Conservation (phyloP, 2,113 vertebrate genomes). For the Theristicus caerulescens region DNA sequence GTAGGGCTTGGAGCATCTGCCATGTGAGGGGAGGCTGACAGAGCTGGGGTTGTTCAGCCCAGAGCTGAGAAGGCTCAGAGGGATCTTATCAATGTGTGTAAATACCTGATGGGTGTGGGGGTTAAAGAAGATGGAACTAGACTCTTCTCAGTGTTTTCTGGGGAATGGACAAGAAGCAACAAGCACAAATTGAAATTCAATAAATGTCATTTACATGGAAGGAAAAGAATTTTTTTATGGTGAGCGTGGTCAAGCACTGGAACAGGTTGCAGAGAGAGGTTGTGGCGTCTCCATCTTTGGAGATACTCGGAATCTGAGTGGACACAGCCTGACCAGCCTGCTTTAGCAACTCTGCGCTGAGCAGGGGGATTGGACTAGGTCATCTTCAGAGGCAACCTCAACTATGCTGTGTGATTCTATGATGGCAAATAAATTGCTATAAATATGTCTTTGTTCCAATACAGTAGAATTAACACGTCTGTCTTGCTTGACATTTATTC, state of each 20-base stretch:
- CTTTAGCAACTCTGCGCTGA: not conserved
- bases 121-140: not conserved
- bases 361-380: not conserved
- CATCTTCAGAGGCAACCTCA: not conserved
- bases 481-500: not conserved
- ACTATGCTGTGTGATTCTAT: not conserved
- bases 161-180: not conserved
- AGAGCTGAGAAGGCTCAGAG: not conserved
- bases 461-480: not conserved
- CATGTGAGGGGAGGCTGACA: not conserved
- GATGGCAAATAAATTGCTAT: not conserved
- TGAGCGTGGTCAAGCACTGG: not conserved
- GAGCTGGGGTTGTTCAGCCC: not conserved
- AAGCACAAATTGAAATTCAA: not conserved
- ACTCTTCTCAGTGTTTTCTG: not conserved
- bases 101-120: not conserved
- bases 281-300: not conserved
- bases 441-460: not conserved
- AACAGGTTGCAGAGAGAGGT: not conserved
- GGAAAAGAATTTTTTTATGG: rapidly evolving
- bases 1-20: not conserved
- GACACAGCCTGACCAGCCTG: not conserved
- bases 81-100: not conserved
- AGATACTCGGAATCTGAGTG: not conserved
- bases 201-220: not conserved